A percentile compares a stretch with the other conserved stretches of the same genome.
Conservation (phyloP, 2,797 vertebrate genomes). For the Lepidocolaptes lacrymiger region DNA sequence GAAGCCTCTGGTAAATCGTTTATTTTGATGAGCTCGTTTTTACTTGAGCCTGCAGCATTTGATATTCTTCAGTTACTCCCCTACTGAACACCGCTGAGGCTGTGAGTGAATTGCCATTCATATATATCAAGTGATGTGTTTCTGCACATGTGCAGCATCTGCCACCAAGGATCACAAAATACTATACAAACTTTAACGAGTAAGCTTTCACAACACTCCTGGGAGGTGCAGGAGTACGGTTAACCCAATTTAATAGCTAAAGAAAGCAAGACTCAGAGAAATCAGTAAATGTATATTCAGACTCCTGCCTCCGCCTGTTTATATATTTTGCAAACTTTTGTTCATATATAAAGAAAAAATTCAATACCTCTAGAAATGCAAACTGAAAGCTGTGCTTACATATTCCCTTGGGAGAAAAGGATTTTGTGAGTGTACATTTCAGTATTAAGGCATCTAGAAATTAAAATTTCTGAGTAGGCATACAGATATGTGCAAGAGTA, state of each 20-base stretch:
- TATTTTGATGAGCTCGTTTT: slow-evolving; percentile 48
- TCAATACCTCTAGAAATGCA: background rate
- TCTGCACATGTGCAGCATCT: background rate
- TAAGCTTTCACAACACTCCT: background rate
- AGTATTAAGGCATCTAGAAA: background rate
- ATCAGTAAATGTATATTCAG: background rate
- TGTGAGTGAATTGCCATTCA: slow-evolving; percentile 18
- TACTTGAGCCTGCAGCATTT: slow-evolving; percentile 21
- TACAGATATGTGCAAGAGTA: background rate
- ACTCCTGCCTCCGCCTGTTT: background rate
- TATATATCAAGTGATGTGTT: background rate
- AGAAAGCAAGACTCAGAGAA: background rate
- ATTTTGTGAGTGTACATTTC: background rate
- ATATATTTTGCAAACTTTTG: background rate
- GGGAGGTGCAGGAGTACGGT: background rate
- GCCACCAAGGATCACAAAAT: background rate
- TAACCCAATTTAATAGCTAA: slow-evolving; percentile 4
- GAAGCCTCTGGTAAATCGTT: slow-evolving; percentile 42
- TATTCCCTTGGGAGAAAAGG: background rate
- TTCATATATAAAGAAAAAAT: background rate
- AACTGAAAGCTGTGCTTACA: background rate
- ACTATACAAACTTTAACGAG: background rate
- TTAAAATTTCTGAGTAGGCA: background rate
- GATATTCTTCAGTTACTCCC: slow-evolving; percentile 25
- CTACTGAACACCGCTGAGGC: background rate